phyloP scores from a whole-genome alignment of 2,797 vertebrate genomes.

The Pseudocheirus occidentalis region DNA sequence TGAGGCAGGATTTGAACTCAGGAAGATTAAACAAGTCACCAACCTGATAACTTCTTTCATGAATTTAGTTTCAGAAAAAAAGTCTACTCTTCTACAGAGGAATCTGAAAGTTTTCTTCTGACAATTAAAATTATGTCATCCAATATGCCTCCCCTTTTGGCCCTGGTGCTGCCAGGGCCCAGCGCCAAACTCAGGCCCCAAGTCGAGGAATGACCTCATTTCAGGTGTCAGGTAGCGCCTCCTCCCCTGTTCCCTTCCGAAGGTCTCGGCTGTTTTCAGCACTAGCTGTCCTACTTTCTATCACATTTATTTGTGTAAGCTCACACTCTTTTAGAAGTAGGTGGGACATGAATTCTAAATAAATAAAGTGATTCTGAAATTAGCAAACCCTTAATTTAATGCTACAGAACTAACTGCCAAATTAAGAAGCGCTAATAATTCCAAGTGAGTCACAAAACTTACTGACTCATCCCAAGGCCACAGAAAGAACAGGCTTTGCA shows the following conservation, averaged over 20 bases:
- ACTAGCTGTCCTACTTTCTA: background rate
- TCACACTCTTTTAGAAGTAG: slow-evolving; percentile 18
- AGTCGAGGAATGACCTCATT: too few species aligned
- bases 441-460: slow-evolving; percentile 10
- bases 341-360: slow-evolving; percentile 4
- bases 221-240: background rate
- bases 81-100: background rate
- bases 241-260: background rate
- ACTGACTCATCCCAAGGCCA: background rate
- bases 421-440: background rate
- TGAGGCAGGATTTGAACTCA: background rate
- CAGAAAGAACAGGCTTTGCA: background rate
- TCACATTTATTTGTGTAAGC: background rate
- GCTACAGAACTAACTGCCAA: background rate
- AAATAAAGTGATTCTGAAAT: slow-evolving; percentile 24
- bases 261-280: background rate
- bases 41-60: background rate
- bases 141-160: background rate
- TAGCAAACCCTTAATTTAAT: slow-evolving; percentile 19
- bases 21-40: background rate
- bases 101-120: slow-evolving; percentile 30
- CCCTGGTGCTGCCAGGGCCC: background rate
- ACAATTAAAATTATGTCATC: background rate
- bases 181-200: background rate
- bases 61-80: background rate